These are phyloP conservation scores for Ophiodon elongatus DNA, from an alignment of 2,113 vertebrate species.

Conservation along the genomic window DNA sequence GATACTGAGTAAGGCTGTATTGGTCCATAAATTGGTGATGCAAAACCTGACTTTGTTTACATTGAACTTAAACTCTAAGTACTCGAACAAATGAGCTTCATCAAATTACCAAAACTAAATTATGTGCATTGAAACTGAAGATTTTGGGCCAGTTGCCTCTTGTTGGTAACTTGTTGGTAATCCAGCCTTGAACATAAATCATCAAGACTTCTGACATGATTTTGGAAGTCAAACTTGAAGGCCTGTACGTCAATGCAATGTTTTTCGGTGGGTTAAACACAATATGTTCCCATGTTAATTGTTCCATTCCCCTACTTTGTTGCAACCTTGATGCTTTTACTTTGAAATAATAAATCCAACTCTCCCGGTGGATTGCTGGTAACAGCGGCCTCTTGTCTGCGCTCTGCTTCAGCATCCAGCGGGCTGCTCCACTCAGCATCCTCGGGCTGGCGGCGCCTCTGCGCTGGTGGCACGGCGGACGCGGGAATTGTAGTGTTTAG, in stretches of 20 bases:
- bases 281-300: background rate
- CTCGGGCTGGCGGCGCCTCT: conserved; percentile 39
- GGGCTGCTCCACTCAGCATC: conserved; percentile 38
- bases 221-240: background rate
- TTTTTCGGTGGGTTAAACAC: background rate
- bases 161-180: background rate
- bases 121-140: background rate
- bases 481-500: conserved; percentile 67
- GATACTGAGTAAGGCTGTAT: too few species aligned
- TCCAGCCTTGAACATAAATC: background rate
- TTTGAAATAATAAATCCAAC: background rate
- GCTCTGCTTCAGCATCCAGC: conserved; percentile 68
- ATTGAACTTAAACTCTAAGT: background rate
- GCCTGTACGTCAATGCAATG: background rate
- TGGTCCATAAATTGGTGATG: background rate
- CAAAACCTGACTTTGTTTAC: background rate
- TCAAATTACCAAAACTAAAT: background rate
- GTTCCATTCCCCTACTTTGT: background rate
- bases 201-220: background rate
- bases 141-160: too few species aligned
- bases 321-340: background rate
- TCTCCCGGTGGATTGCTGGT: background rate
- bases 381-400: background rate
- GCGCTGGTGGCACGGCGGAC: background rate
- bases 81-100: background rate